Base-by-base conservation (phyloP, 2,113 vertebrate genomes). In the Ovis canadensis region DNA sequence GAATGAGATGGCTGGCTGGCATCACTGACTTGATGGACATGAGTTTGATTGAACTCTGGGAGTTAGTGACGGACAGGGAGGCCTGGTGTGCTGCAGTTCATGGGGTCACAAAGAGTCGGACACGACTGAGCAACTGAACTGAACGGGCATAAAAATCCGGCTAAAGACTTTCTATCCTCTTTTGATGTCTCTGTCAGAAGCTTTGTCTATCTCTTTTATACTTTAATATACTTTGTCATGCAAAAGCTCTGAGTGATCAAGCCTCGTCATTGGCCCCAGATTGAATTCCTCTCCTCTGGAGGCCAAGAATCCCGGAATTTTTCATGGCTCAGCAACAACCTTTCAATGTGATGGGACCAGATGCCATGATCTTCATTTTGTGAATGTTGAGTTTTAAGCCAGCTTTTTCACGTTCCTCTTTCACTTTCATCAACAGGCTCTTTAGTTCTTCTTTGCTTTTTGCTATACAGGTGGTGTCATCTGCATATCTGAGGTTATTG, bases 91-190 rank as follows among this genome's bases (percentile, higher is more conserved):
- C 57, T 59, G 57, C 4, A 2, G 2, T 59, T 27, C 25, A 59
- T 59, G 57, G 25, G 11, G 57, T 12, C 4, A 0, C 57, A 27
- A 12, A 59, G 25, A 59, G 57, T 59, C 0, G 2, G 57, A 59
- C 57, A 27, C 10, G 11, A 59, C 57, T 59, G 10, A 27, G 25
- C 0, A 11, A 59, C 57, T 59, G 25, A 59, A 59, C 57, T 27
- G 1, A 40, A 23, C 0, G 10, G 19, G 19, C 67, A 71, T 40
- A 71, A 23, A 71, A 40, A 40, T 40, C 19, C 10, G 0, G n/a
- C 67, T 71, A 71, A 71, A 71, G 67, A 71, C 67, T 40, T 36
- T 71, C 19, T 40, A 23, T 10, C n/a, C 17, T 5, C 67, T 40
- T 71, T 71, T 71, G n/a, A 71, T 23, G 19, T 40, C 67, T 71